Percentiles rank a stretch among this genome's conserved stretches.
Conservation (phyloP, 2,888 invertebrate genomes). For the Atherix ibis region DNA sequence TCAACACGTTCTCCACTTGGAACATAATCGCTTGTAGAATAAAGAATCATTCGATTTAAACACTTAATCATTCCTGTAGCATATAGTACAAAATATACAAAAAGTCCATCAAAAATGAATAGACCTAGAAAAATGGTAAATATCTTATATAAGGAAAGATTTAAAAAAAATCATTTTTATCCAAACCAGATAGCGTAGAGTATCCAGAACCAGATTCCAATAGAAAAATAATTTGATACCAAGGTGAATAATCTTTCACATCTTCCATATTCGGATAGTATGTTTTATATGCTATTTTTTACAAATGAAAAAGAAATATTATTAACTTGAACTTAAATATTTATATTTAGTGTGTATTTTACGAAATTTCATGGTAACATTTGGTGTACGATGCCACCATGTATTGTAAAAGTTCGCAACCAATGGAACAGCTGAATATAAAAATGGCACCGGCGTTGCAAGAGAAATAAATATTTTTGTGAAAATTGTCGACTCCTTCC, state of each 20-base stretch:
- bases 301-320: neutral
- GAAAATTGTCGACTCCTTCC: neutral
- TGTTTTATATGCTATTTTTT: slow-evolving; percentile 4
- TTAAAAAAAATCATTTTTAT: neutral
- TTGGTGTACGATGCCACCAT: neutral
- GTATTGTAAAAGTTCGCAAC: neutral
- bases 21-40: neutral
- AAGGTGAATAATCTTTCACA: neutral
- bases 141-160: neutral
- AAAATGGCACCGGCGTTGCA: neutral
- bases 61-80: slow-evolving; percentile 1
- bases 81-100: slow-evolving; percentile 2
- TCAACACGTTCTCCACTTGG: neutral
- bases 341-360: slow-evolving; percentile 1
- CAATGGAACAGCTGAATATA: slow-evolving; percentile 1
- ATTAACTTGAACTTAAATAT: neutral
- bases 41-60: slow-evolving; percentile 4
- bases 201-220: neutral
- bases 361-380: slow-evolving; percentile 1
- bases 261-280: slow-evolving; percentile 1
- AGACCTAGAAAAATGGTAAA: slow-evolving; percentile 1
- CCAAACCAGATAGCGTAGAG: neutral
- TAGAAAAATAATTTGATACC: neutral
- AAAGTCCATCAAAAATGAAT: slow-evolving; percentile 2
- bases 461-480: neutral